phyloP scores from a whole-genome alignment of 2,888 invertebrate species.

The Lacanobia wlatinum region DNA sequence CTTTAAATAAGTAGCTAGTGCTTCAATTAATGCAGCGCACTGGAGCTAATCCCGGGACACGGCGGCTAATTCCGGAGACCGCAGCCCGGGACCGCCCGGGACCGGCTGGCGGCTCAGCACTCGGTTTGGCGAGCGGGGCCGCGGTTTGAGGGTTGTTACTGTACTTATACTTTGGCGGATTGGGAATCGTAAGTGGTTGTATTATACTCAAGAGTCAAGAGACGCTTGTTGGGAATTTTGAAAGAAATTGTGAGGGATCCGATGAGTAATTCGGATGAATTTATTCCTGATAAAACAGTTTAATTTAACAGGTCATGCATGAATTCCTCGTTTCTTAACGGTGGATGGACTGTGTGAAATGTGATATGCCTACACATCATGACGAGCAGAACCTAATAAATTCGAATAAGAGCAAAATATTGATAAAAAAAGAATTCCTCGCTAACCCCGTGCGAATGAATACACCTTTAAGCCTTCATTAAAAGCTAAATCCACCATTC shows the following conservation, averaged over 20 bases:
- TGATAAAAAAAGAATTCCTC: background rate
- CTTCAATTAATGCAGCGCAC: slow-evolving; percentile 59
- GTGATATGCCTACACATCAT: background rate
- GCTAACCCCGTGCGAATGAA: background rate
- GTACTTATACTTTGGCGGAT: slow-evolving; percentile 43
- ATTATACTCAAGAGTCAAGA: slow-evolving; percentile 23
- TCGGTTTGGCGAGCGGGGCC: slow-evolving; percentile 58
- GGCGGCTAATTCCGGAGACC: slow-evolving; percentile 56
- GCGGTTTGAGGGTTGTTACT: slow-evolving; percentile 59
- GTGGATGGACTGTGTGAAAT: background rate
- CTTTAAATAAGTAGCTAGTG: slow-evolving; percentile 51
- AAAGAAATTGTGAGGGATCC: background rate
- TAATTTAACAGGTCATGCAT: background rate
- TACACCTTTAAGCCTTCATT: slow-evolving; percentile 15
- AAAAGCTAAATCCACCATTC: slow-evolving; percentile 22
- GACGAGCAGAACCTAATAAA: no score
- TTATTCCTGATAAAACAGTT: background rate
- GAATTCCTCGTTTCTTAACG: background rate
- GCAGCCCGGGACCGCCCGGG: slow-evolving; percentile 35
- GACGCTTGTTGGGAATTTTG: slow-evolving; percentile 17
- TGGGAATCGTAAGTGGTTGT: slow-evolving; percentile 17
- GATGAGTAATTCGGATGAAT: background rate
- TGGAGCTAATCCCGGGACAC: slow-evolving; percentile 59
- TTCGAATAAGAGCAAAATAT: background rate
- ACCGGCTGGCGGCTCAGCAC: slow-evolving; percentile 30